Evolutionary conservation across 2,113 vertebrate genomes (phyloP), one percentile per base, ranked within the genome.

Genomic region (Prietella phreatophila): DNA sequence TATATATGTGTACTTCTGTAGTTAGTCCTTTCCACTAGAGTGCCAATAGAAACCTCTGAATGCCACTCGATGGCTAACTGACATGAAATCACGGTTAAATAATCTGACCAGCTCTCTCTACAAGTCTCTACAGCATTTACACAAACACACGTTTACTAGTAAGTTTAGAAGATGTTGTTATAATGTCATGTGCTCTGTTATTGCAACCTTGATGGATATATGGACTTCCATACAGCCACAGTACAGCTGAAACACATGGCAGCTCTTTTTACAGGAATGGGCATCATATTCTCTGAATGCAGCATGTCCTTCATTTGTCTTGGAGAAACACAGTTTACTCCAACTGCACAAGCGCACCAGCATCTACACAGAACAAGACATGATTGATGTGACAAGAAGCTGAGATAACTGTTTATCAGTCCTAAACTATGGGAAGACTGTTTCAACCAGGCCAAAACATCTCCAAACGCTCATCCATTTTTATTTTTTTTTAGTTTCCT

Each of bases 301-400:
- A 86, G 88, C 85, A 86, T 87, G 92, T 92, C 93, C 42, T 91
- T 94, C 93, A 93, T 91, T 91, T 86, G 82, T 93, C 73, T 89
- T 91, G 86, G 88, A 82, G 92, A 93, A 94, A 92, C 91, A 90
- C 91, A 85, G 36, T 92, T 94, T 92, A 86, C 89, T 93, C 93
- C 93, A 93, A 92, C 84, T 90, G 92, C 86, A 84, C 90, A 92
- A 91, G 85, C 80, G 88, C 81, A 92, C 91, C 93, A 83, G 91
- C 91, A 92, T 94, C 93, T 94, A 95, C 95, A 95, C 93, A 95
- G 91, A 92, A 67, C 90, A 91, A 91, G 93, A 92, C 93, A 92
- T 94, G 94, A 95, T 92, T 93, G 93, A 95, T 95, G 93, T 93
- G 92, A 91, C 93, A 91, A 91, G 92, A 89, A 90, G 92, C 82